Base-by-base conservation (phyloP, 2,113 vertebrate genomes). In the Syngnathus scovelli region DNA sequence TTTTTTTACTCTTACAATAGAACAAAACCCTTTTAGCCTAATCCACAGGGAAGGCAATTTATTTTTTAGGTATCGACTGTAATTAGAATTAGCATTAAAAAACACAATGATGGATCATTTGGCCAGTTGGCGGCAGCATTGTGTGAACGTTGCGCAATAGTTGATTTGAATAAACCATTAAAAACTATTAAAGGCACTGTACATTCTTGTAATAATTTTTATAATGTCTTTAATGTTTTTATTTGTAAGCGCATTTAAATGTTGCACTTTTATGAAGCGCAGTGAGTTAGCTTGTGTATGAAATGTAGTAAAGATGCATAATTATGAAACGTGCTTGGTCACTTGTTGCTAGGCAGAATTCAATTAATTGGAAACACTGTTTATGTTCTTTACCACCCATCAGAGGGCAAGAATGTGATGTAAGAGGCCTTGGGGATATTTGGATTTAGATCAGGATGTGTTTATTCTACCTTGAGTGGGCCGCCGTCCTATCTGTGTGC, bases 391-490 rank as follows among this genome's bases (percentile, higher is more conserved):
- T 27, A 27, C 27, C 27, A 27, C 27, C 27, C 27, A 27, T 27
- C 27, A 27, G 27, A 27, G 27, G 27, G 27, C 27, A 27, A 27
- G 27, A 27, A 27, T 83, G 75, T 87, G 75, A 89, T 86, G 67
- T 68, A 13, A 12, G 52, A 56, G 59, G 72, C 85, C 84, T 73
- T 6, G 65, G 78, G 83, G 27, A 58, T 80, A 65, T 56, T 70
- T 82, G 80, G 78, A 81, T 80, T 68, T 74, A 77, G 41, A 79
- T 78, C 75, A 71, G 68, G 19, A 66, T 68, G 33, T 69, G 74
- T 80, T 77, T 74, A 79, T 76, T 79, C 68, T 66, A 76, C 72
- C 60, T 74, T 69, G 72, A 59, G 64, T 58, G 71, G 69, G 64
- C 76, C 77, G 72, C 67, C 7, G 60, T 39, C 66, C 78, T 74